Evolutionary conservation across 2,888 invertebrate genomes (phyloP), one percentile per base, ranked within the genome.

Genomic region (Drosophila greeni): DNA sequence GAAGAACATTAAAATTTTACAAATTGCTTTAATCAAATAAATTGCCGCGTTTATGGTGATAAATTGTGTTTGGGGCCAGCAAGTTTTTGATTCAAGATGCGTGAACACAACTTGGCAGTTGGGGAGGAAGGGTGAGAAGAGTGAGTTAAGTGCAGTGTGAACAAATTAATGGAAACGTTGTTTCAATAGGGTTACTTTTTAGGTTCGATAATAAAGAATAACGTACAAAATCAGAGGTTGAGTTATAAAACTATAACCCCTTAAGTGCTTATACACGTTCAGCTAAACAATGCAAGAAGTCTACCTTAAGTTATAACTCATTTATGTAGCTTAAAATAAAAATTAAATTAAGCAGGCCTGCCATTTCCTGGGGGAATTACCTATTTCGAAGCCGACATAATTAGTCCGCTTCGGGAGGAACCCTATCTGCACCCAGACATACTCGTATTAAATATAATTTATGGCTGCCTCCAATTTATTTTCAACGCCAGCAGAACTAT

Each of bases 1-100:
- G 84, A 66, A 79, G 84, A 68, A 78, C 84, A 80, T 84, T 84
- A 80, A 84, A 80, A 84, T 80, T 84, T 84, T 82, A 80, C 79
- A 80, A 80, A 80, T 80, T 80, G 84, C 84, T 70, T 65, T 69
- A 80, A 82, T 79, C 81, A 82, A 84, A 84, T 74, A 79, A 84
- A 79, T 79, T 54, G 80, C 82, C 65, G 80, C 82, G 80, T 79
- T 79, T 79, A 84, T 82, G 75, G 66, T 84, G 84, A 84, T 82
- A 82, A 84, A 79, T 79, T 74, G 74, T 56, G 55, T 40, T 37
- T 36, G 66, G 73, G 73, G 62, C 78, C 62, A 67, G 70, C 64
- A 67, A 79, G 72, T 70, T 61, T 51, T 60, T 58, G 66, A 65
- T 64, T 64, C 62, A 61, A 61, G 62, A 60, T 60, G 43, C 58